Evolutionary conservation across 1,140 invertebrate genomes (phyloP).

Genomic region (Cotesia glomerata): DNA sequence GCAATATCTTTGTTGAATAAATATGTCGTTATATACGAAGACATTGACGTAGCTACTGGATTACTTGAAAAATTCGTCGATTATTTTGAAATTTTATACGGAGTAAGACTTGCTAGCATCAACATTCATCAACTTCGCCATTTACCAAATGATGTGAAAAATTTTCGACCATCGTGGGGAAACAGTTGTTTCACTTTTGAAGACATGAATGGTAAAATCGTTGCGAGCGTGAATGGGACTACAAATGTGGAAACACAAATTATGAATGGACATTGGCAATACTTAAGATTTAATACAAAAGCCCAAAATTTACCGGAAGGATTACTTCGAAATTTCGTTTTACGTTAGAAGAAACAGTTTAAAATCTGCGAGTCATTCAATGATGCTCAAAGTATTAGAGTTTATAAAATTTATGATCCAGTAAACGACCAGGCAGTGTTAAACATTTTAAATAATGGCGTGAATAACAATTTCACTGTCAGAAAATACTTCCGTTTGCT

Average conservation of each 20-base stretch:
- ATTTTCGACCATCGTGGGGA: neutral
- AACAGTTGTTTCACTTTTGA: neutral
- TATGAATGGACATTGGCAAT: neutral
- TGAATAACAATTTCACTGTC: neutral
- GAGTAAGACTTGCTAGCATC: neutral
- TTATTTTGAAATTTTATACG: slow-evolving; percentile 16
- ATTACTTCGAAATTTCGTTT: neutral
- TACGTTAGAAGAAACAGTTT: neutral
- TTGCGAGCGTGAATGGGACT: neutral
- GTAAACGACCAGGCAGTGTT: neutral
- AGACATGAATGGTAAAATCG: neutral
- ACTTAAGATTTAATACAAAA: slow-evolving; percentile 2
- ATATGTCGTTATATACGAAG: slow-evolving; percentile 1
- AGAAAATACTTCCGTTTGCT: slow-evolving; percentile 11
- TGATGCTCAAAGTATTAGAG: neutral
- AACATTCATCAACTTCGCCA: neutral
- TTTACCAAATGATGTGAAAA: neutral
- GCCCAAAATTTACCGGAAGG: neutral
- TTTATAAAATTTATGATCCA: neutral
- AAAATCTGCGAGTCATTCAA: neutral
- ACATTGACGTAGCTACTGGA: neutral
- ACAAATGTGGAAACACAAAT: neutral
- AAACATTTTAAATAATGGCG: neutral
- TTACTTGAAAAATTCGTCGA: slow-evolving; percentile 6
- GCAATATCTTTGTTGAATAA: neutral